These are phyloP conservation scores for Masticophis lateralis DNA, from an alignment of 2,797 vertebrate genomes.

Conservation along the genomic window DNA sequence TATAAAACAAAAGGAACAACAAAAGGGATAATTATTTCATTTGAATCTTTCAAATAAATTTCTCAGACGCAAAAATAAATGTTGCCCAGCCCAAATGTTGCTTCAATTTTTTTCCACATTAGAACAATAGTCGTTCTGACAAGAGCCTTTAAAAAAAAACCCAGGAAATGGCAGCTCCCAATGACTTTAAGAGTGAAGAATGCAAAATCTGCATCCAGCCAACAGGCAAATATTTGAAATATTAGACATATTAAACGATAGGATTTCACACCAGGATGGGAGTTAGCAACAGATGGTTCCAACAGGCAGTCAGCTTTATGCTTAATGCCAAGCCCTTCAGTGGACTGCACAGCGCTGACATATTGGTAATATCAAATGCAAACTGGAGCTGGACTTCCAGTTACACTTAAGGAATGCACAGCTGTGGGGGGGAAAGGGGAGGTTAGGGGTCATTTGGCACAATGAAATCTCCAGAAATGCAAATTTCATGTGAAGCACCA, in stretches of 20 bases:
- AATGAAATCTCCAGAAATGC: not conserved
- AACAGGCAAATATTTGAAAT: not conserved
- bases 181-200: conserved; percentile 13
- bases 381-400: conserved; percentile 31
- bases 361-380: conserved; percentile 1
- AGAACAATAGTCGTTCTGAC: conserved; percentile 23
- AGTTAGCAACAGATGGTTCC: not conserved
- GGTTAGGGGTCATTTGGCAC: not conserved
- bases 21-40: not conserved
- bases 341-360: conserved; percentile 18
- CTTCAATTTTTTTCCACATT: conserved; percentile 44
- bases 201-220: conserved; percentile 1
- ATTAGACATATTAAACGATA: conserved; percentile 7
- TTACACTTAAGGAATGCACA: conserved; percentile 50
- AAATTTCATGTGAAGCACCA: not conserved
- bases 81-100: conserved; percentile 27
- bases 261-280: not conserved
- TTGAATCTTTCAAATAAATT: not conserved
- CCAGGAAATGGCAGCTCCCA: not conserved
- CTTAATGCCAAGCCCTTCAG: conserved; percentile 43
- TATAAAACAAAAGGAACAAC: not conserved
- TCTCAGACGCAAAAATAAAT: conserved; percentile 40
- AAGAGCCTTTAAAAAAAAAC: not conserved
- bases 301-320: conserved; percentile 29
- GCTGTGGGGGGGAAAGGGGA: conserved; percentile 21